These are phyloP conservation scores for Muschampia plurimacula DNA, from an alignment of 2,888 invertebrate species.

Conservation along the genomic window DNA sequence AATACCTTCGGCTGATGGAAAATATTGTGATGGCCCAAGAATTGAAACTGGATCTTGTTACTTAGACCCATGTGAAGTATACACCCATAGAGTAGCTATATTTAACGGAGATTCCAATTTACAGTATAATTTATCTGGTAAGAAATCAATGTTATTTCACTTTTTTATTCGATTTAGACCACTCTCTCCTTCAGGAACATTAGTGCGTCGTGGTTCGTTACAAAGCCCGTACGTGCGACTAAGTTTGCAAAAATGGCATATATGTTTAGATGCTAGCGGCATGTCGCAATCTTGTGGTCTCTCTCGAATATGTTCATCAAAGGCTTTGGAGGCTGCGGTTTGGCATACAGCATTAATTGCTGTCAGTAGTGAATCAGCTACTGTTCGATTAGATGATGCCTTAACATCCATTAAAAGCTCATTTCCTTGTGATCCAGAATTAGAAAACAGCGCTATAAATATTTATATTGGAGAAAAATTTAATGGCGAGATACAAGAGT, in stretches of 20 bases:
- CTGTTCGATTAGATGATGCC: constrained; percentile 72
- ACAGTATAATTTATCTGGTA: constrained; percentile 66
- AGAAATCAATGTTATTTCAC: constrained; percentile 72
- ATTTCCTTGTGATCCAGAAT: constrained; percentile 73
- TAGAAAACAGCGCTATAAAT: constrained; percentile 66
- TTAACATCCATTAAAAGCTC: constrained; percentile 54
- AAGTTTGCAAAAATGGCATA: constrained; percentile 74
- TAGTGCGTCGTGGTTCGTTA: constrained; percentile 67
- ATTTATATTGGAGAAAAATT: constrained; percentile 74
- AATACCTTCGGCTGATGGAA: constrained; percentile 78
- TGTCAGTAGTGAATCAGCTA: constrained; percentile 67
- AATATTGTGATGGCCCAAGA: constrained; percentile 65
- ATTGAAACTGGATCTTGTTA: constrained; percentile 74
- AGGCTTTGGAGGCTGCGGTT: constrained; percentile 63
- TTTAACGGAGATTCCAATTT: constrained; percentile 77
- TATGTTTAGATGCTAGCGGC: constrained; percentile 74
- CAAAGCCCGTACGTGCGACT: constrained; percentile 64
- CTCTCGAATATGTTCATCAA: constrained; percentile 65
- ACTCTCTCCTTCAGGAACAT: constrained; percentile 71
- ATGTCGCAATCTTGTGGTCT: constrained; percentile 61
- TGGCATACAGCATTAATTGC: constrained; percentile 77
- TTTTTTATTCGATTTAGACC: constrained; percentile 77
- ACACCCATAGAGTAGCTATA: constrained; percentile 69
- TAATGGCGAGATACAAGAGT: constrained; percentile 77
- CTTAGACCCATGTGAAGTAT: constrained; percentile 69